These are phyloP conservation scores for Toxonevra muliebris DNA, from an alignment of 2,888 invertebrate genomes.

Conservation along the genomic window DNA sequence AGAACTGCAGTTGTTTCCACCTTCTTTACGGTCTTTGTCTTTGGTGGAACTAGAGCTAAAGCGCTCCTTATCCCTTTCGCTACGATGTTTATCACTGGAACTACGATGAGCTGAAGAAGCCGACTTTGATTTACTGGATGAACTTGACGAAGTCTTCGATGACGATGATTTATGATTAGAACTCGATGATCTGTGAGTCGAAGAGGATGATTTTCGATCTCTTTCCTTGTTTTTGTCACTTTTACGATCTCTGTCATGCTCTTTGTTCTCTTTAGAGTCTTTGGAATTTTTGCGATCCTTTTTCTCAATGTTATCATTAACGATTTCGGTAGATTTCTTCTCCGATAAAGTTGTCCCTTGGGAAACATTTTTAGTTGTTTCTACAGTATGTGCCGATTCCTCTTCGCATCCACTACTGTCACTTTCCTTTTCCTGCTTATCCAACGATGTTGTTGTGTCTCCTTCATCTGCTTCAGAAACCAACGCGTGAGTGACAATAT, in stretches of 20 bases:
- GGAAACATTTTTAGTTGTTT: constrained; percentile 58
- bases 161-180: constrained; percentile 42
- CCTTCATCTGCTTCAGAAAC: constrained; percentile 25
- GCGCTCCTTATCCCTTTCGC: constrained; percentile 49
- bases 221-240: constrained; percentile 57
- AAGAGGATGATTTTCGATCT: constrained; percentile 60
- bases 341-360: constrained; percentile 32
- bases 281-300: constrained; percentile 48
- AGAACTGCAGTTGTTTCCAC: constrained; percentile 52
- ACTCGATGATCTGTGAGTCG: constrained; percentile 57
- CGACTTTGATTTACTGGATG: constrained; percentile 46
- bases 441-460: constrained; percentile 26
- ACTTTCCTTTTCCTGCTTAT: constrained; percentile 52
- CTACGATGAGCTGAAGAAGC: constrained; percentile 58
- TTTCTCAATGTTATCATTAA: constrained; percentile 45
- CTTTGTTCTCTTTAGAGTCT: constrained; percentile 38
- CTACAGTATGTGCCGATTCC: constrained; percentile 51
- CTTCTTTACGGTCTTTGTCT: constrained; percentile 54
- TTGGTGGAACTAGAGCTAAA: constrained; percentile 45
- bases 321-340: constrained; percentile 35
- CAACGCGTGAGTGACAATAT: constrained; percentile 26
- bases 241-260: constrained; percentile 40
- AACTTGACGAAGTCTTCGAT: constrained; percentile 52
- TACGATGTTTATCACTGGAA: constrained; percentile 64
- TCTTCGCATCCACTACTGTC: constrained; percentile 46